phyloP scores from a whole-genome alignment of 2,113 vertebrate species.

The Dendropsophus ebraccatus region DNA sequence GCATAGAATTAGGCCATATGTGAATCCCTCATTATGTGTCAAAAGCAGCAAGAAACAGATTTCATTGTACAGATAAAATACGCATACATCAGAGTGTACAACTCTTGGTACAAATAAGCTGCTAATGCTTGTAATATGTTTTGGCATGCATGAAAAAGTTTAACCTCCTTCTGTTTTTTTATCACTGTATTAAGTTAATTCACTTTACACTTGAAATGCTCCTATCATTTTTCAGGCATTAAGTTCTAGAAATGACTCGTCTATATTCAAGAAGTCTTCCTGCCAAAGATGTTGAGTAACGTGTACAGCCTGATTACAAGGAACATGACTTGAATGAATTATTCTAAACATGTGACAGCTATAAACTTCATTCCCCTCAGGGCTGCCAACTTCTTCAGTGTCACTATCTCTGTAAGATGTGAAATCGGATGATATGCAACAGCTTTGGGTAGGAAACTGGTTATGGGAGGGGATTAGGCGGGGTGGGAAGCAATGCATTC shows the following conservation, averaged over 20 bases:
- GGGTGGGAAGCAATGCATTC: no score
- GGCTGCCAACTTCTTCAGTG: no score
- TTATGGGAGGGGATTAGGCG: no score
- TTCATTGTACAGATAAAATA: neutral
- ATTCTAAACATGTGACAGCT: slow-evolving; percentile 26
- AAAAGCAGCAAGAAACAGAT: neutral
- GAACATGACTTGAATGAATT: slow-evolving; percentile 55
- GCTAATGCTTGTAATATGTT: slow-evolving; percentile 23
- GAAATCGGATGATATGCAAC: neutral
- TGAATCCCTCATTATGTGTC: neutral
- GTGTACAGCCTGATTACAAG: slow-evolving; percentile 46
- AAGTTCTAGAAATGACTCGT: slow-evolving; percentile 56
- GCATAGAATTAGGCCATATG: neutral
- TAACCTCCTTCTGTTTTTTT: neutral
- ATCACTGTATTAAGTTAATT: slow-evolving; percentile 52
- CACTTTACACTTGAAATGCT: slow-evolving; percentile 50
- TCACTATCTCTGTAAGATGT: neutral
- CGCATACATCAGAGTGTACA: neutral
- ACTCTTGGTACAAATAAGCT: neutral
- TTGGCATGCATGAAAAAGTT: neutral
- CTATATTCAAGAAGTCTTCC: slow-evolving; percentile 57
- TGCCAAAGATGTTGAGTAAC: slow-evolving; percentile 55
- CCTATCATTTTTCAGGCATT: slow-evolving; percentile 40
- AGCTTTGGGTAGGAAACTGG: no score
- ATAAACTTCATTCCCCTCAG: no score